Percentiles rank a stretch among this genome's conserved stretches.
Evolutionary conservation across 2,797 vertebrate species (phyloP).

Genomic region (Trachurus trachurus): DNA sequence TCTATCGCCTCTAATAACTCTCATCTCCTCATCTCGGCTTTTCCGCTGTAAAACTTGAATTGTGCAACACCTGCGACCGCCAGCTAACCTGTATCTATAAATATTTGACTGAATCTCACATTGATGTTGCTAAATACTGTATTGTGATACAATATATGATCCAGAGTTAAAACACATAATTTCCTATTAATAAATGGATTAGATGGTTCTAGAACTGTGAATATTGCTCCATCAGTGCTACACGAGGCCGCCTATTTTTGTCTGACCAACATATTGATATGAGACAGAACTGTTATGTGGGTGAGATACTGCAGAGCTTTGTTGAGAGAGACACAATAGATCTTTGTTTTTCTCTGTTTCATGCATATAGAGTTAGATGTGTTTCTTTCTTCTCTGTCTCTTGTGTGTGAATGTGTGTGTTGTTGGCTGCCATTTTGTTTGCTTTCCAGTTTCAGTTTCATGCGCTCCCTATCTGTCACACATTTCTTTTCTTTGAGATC

Average conservation of each 20-base stretch:
- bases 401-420: neutral
- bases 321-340: slow-evolving; percentile 23
- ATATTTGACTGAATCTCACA: neutral
- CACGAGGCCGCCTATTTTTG: neutral
- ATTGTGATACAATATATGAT: neutral
- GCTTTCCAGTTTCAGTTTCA: slow-evolving; percentile 28
- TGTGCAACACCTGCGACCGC: neutral
- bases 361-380: neutral
- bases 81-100: neutral
- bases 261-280: neutral
- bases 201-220: neutral
- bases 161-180: neutral
- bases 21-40: neutral
- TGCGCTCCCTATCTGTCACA: neutral
- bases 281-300: neutral
- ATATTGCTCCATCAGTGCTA: neutral
- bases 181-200: neutral
- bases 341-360: slow-evolving; percentile 28
- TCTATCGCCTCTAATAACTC: slow-evolving; percentile 1
- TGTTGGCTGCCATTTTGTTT: slow-evolving; percentile 61
- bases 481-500: neutral
- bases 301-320: neutral
- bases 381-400: slow-evolving; percentile 12
- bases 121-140: neutral
- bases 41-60: neutral